These are phyloP conservation scores for Idaea biselata DNA, from an alignment of 2,888 invertebrate genomes.

Conservation along the genomic window DNA sequence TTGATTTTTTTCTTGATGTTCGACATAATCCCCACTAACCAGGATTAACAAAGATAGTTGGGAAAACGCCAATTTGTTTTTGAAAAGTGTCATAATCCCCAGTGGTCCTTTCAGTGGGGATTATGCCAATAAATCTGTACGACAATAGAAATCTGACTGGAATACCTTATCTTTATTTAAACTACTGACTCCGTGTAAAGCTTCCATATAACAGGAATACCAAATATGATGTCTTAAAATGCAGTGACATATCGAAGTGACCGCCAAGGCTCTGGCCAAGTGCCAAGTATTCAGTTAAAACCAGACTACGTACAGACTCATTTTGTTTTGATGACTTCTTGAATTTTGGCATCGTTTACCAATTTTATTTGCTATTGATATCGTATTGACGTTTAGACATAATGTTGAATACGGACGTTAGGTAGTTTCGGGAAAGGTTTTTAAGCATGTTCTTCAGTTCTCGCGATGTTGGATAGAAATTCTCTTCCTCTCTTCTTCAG, in stretches of 20 bases:
- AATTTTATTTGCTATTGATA: conserved; percentile 21
- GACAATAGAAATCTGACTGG: too few species aligned
- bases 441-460: too few species aligned
- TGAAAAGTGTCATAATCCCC: too few species aligned
- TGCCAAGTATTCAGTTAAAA: conserved; percentile 25
- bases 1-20: too few species aligned
- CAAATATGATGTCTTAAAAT: conserved; percentile 6
- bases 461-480: too few species aligned
- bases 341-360: conserved; percentile 26
- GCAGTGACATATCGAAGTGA: conserved; percentile 20
- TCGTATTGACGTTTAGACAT: neutral
- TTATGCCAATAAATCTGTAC: too few species aligned
- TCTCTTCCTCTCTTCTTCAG: too few species aligned
- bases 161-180: neutral
- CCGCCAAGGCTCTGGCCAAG: conserved; percentile 22
- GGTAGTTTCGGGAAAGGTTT: too few species aligned
- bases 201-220: neutral
- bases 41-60: too few species aligned
- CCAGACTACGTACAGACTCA: conserved; percentile 43
- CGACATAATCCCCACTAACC: too few species aligned
- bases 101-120: too few species aligned
- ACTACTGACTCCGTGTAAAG: neutral
- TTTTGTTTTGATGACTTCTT: conserved; percentile 38
- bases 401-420: neutral
- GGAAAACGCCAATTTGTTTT: too few species aligned